A percentile compares a stretch with the other conserved stretches of the same genome.
Conservation (phyloP, 1,140 invertebrate species). For the Dendroctonus valens region DNA sequence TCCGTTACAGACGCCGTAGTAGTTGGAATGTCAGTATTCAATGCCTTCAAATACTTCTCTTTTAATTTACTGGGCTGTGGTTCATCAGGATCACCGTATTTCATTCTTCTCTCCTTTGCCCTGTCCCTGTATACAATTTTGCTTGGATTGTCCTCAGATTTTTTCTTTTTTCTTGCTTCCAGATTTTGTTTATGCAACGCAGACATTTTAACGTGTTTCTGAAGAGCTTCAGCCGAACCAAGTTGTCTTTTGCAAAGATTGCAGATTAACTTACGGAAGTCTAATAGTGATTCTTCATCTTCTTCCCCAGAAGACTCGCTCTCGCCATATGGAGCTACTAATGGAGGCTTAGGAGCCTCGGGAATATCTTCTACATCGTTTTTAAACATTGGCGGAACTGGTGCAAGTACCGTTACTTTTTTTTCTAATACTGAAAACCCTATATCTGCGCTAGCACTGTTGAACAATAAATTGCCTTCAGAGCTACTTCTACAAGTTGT, state of each 20-base stretch:
- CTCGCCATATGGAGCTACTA: conserved; percentile 78
- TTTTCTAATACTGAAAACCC: conserved; percentile 86
- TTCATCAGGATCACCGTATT: conserved; percentile 86
- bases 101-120: conserved; percentile 91
- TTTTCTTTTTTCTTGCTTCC: conserved; percentile 50
- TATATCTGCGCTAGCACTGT: conserved; percentile 76
- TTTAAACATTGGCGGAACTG: conserved; percentile 31
- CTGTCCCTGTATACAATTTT: conserved; percentile 74
- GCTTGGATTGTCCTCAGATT: conserved; percentile 50
- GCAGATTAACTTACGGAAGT: conserved; percentile 90
- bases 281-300: conserved; percentile 66
- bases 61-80: conserved; percentile 71
- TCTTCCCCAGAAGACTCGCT: conserved; percentile 56
- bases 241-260: conserved; percentile 95
- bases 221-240: conserved; percentile 81
- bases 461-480: conserved; percentile 36
- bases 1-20: conserved; percentile 48
- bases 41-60: conserved; percentile 56
- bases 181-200: conserved; percentile 95
- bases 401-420: conserved; percentile 45
- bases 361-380: conserved; percentile 22
- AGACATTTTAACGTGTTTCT: conserved; percentile 90
- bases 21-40: conserved; percentile 48
- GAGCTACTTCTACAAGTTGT: conserved; percentile 39
- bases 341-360: conserved; percentile 42